Base-by-base conservation (phyloP, 2,888 invertebrate species). In the Plagodis pulveraria region DNA sequence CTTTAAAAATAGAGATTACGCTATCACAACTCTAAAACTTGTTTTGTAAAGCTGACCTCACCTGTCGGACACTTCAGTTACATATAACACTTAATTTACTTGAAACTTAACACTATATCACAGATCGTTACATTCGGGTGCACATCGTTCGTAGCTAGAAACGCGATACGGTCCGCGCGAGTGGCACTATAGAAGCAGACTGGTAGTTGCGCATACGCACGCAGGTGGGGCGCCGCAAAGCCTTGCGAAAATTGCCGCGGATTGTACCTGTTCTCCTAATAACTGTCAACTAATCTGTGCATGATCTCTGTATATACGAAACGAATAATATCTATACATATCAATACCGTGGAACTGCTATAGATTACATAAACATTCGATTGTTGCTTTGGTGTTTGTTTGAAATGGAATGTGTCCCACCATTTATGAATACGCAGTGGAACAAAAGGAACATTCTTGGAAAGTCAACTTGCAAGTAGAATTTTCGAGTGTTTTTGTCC, bases 51-150 rank as follows among this genome's bases (percentile, higher is more conserved):
- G 41, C 42, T 61, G 73, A 71, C 73, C 84, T 86, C 74, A 84
- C 83, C 82, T 83, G 76, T 71, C 70, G 56, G 56, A 64, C 70
- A 76, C 68, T 77, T 68, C 59, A 73, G 69, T 74, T 72, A 80
- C 71, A 78, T 76, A 67, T 66, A 77, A 73, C 74, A 82, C 78
- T 80, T 78, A 78, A 74, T 70, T 75, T 73, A 75, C 70, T 77
- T 77, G 81, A 76, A 86, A 87, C 87, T 88, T 89, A 91, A 83
- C 81, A 89, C 86, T 91, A 89, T 87, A 89, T 90, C 89, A 91
- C 90, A 90, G 84, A 86, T 86, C 79, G 84, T 84, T 87, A 83
- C 77, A 77, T 81, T 81, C 76, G 83, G 77, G 75, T 84, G 84
- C 82, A 84, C 88, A 90, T 84, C 79, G 73, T 80, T 77, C 66